Percentiles rank a stretch among this genome's conserved stretches.
phyloP scores from a whole-genome alignment of 2,888 invertebrate species.

The Lasioglossum pauxillum region DNA sequence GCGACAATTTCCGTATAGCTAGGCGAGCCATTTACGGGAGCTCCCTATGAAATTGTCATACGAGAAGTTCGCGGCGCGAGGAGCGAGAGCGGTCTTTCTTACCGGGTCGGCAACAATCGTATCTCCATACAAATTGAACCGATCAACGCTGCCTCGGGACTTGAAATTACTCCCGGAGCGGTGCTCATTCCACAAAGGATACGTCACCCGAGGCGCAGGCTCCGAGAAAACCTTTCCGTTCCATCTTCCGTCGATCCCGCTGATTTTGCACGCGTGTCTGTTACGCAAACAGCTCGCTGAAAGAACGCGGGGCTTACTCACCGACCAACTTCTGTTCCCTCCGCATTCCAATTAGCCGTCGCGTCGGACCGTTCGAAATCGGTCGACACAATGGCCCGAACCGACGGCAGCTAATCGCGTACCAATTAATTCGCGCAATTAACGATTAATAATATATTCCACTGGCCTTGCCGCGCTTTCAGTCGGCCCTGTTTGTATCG shows the following conservation, averaged over 20 bases:
- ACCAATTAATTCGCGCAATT: conserved; percentile 69
- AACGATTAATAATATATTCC: conserved; percentile 33
- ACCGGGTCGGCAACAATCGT: conserved; percentile 40
- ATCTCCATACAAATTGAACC: conserved; percentile 51
- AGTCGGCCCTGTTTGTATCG: neutral
- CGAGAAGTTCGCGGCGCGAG: conserved; percentile 42
- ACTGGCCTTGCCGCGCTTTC: neutral
- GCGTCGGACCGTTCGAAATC: conserved; percentile 9
- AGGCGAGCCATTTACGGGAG: conserved; percentile 44
- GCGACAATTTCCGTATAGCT: conserved; percentile 51
- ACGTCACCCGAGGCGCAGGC: conserved; percentile 27
- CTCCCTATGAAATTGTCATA: conserved; percentile 33
- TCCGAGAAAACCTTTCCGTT: conserved; percentile 6
- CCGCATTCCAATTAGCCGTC: conserved; percentile 25
- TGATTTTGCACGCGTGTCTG: conserved; percentile 8
- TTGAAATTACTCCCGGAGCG: conserved; percentile 20
- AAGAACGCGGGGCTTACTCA: conserved; percentile 16
- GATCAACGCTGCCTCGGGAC: conserved; percentile 19
- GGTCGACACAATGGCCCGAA: neutral
- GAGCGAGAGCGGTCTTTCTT: conserved; percentile 16
- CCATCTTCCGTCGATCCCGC: neutral
- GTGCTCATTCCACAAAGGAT: conserved; percentile 32
- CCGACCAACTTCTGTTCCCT: conserved; percentile 2
- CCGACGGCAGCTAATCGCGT: neutral
- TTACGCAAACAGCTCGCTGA: conserved; percentile 11